A percentile compares a stretch with the other conserved stretches of the same genome.
phyloP scores from a whole-genome alignment of 2,113 vertebrate species.

The Ramphastos sulfuratus region DNA sequence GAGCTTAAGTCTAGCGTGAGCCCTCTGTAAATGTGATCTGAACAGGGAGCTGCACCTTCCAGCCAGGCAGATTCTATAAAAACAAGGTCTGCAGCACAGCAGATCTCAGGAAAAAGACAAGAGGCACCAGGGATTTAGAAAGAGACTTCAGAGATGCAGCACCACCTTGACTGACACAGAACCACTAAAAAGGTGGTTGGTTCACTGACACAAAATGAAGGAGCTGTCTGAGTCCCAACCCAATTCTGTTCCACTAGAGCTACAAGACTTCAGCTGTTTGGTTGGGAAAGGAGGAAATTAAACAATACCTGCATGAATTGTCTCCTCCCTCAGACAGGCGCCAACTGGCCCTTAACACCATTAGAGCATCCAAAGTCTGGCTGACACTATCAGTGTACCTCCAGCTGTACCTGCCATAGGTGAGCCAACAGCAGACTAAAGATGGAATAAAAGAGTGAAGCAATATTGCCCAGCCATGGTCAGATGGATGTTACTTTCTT shows the following conservation, averaged over 20 bases:
- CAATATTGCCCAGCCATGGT: background rate
- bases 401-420: background rate
- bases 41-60: background rate
- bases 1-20: background rate
- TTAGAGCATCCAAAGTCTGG: background rate
- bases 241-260: background rate
- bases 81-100: background rate
- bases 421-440: background rate
- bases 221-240: background rate
- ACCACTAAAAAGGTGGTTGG: background rate
- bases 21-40: constrained; percentile 7
- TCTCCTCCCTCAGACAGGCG: background rate
- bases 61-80: background rate
- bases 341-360: background rate
- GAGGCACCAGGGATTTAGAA: background rate
- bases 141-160: background rate
- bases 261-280: background rate
- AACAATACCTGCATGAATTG: background rate
- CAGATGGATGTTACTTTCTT: background rate
- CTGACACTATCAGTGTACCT: background rate
- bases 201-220: background rate
- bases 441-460: background rate
- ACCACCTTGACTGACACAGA: background rate
- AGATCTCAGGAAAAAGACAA: background rate
- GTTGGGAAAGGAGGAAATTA: background rate